phyloP scores from a whole-genome alignment of 1,140 invertebrate genomes.

The Leptinotarsa undecemlineata region DNA sequence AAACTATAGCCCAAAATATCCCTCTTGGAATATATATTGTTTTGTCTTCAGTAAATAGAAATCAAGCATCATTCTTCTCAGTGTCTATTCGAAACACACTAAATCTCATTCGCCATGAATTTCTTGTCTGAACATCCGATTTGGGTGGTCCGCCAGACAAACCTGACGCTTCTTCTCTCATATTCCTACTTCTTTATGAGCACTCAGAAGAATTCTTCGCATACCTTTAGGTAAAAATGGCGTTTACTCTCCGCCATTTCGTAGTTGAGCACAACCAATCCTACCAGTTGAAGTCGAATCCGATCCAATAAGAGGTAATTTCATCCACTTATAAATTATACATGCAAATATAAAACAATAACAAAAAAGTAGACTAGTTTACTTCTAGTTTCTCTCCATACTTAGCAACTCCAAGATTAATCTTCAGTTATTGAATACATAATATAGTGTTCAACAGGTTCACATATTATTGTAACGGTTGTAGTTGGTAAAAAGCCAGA shows the following conservation, averaged over 20 bases:
- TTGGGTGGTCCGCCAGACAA: not conserved
- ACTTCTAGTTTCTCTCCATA: slow-evolving; percentile 15
- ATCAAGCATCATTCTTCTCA: too few species aligned
- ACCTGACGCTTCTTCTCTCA: not conserved
- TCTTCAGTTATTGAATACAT: slow-evolving; percentile 5
- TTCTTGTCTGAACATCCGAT: not conserved
- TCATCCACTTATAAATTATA: slow-evolving; percentile 12
- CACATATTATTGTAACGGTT: not conserved
- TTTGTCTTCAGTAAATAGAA: too few species aligned
- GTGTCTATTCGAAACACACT: not conserved
- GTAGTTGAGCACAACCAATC: slow-evolving; percentile 11
- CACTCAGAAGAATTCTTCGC: slow-evolving; percentile 10
- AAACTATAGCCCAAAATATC: too few species aligned
- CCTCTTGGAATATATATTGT: too few species aligned
- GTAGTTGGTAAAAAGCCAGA: slow-evolving; percentile 20
- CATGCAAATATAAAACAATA: slow-evolving; percentile 21
- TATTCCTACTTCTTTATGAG: slow-evolving; percentile 6
- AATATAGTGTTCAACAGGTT: not conserved
- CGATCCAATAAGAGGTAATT: slow-evolving; percentile 16
- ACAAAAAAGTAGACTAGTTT: slow-evolving; percentile 24
- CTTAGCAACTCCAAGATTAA: not conserved
- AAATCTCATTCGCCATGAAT: not conserved
- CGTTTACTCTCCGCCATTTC: slow-evolving; percentile 25
- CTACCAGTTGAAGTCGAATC: slow-evolving; percentile 1
- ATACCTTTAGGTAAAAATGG: slow-evolving; percentile 20